These are phyloP conservation scores for Idaea dimidiata DNA, from an alignment of 2,888 invertebrate species.

Conservation along the genomic window DNA sequence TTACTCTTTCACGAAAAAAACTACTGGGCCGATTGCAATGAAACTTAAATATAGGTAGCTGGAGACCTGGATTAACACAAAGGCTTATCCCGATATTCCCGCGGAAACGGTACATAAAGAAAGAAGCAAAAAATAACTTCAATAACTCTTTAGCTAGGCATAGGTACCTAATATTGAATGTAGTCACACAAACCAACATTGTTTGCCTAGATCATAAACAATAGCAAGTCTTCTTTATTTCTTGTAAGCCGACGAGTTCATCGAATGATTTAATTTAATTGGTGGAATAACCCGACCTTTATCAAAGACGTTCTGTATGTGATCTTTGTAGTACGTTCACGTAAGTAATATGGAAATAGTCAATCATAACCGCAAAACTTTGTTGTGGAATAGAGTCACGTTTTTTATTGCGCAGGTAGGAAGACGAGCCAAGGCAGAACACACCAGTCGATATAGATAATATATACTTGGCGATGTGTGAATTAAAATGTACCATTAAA, in stretches of 20 bases:
- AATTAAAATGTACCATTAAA: too few relatives aligned
- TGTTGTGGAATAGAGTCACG: neutral
- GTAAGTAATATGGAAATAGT: neutral
- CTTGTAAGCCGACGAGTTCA: neutral
- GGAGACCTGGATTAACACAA: too few relatives aligned
- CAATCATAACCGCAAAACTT: constrained; percentile 4
- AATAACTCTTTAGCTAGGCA: neutral
- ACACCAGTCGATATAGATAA: too few relatives aligned
- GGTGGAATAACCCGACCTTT: neutral
- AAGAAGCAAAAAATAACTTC: neutral
- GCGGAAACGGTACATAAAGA: too few relatives aligned
- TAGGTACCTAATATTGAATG: too few relatives aligned
- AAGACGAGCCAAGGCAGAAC: neutral
- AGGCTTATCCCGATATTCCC: too few relatives aligned
- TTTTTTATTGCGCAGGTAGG: neutral
- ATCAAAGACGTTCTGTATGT: neutral
- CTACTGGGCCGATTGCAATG: too few relatives aligned
- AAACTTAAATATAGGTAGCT: too few relatives aligned
- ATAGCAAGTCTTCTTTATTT: neutral
- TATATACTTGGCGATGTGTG: too few relatives aligned
- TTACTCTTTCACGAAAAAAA: too few relatives aligned
- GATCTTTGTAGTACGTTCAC: neutral
- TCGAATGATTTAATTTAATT: constrained; percentile 1
- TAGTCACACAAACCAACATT: neutral
- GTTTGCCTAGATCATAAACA: neutral